Percentiles rank a stretch among this genome's conserved stretches.
phyloP scores from a whole-genome alignment of 2,113 vertebrate genomes.

The Diadophis punctatus region DNA sequence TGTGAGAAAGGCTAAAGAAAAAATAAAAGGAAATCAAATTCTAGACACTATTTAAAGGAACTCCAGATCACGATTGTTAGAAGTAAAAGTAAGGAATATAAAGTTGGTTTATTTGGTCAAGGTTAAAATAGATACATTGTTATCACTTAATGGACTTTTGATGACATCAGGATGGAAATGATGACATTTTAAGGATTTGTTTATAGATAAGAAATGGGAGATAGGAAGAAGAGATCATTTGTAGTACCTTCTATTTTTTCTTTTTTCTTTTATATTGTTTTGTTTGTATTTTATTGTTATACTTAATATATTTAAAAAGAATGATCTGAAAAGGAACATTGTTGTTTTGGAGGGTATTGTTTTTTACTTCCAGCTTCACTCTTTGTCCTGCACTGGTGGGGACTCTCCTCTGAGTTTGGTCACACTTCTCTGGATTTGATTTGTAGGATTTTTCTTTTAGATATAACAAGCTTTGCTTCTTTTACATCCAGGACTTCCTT shows the following conservation, averaged over 20 bases:
- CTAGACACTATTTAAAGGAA: not conserved
- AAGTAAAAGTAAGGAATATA: not conserved
- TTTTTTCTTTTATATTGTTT: not conserved
- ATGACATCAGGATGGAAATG: not conserved
- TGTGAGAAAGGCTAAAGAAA: not conserved
- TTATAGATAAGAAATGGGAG: not conserved
- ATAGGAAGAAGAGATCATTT: not conserved
- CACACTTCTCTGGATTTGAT: not conserved
- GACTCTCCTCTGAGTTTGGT: not conserved
- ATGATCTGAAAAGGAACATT: not conserved
- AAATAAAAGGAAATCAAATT: not conserved
- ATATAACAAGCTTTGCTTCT: not conserved
- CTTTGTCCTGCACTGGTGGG: not conserved
- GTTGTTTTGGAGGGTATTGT: not conserved
- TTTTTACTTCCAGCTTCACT: not conserved
- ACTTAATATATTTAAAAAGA: not conserved
- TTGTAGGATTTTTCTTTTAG: not conserved
- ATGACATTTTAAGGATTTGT: not conserved
- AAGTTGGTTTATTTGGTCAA: not conserved
- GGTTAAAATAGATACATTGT: not conserved
- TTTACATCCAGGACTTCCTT: not conserved
- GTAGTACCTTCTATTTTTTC: not conserved
- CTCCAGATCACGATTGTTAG: not conserved
- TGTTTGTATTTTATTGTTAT: not conserved
- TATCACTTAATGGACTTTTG: not conserved